Evolutionary conservation across 2,113 vertebrate species (phyloP).

Genomic region (Brevimyrus niger): DNA sequence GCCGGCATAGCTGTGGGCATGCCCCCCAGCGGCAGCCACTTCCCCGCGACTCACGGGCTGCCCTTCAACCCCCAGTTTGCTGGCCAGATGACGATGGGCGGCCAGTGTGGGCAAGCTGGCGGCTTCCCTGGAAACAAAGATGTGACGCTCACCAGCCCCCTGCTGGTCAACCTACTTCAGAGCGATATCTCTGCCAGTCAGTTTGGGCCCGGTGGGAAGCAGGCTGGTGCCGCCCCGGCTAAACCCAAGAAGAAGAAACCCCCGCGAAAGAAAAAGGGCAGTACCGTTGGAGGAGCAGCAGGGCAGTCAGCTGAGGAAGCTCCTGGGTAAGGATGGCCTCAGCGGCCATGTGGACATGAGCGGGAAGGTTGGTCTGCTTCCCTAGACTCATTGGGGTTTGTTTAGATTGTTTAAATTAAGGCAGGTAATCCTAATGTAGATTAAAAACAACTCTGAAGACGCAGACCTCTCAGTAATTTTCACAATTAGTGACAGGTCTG

Average conservation of each 20-base stretch:
- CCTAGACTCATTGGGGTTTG: not conserved
- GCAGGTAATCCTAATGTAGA: not conserved
- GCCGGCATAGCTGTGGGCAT: constrained; percentile 90
- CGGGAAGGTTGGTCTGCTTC: not conserved
- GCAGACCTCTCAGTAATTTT: too few relatives aligned
- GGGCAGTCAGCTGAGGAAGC: constrained; percentile 77
- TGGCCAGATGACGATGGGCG: constrained; percentile 75
- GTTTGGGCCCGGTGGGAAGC: constrained; percentile 92
- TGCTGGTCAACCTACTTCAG: constrained; percentile 92
- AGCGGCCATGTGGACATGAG: constrained; percentile 17
- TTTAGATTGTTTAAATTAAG: not conserved
- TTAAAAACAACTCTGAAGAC: too few relatives aligned
- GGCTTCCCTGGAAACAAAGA: constrained; percentile 91
- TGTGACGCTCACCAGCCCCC: constrained; percentile 88
- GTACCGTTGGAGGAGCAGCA: constrained; percentile 72
- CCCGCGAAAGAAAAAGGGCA: constrained; percentile 86
- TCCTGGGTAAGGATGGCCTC: constrained; percentile 67
- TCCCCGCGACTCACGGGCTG: constrained; percentile 84
- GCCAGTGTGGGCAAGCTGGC: constrained; percentile 74
- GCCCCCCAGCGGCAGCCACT: constrained; percentile 88
- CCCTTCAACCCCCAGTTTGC: constrained; percentile 73
- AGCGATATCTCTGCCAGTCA: constrained; percentile 96
- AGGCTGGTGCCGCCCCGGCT: constrained; percentile 71
- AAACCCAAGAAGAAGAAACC: constrained; percentile 99
- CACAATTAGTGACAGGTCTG: not conserved